Evolutionary conservation across 2,888 invertebrate genomes (phyloP).

Genomic region (Spodoptera exigua): DNA sequence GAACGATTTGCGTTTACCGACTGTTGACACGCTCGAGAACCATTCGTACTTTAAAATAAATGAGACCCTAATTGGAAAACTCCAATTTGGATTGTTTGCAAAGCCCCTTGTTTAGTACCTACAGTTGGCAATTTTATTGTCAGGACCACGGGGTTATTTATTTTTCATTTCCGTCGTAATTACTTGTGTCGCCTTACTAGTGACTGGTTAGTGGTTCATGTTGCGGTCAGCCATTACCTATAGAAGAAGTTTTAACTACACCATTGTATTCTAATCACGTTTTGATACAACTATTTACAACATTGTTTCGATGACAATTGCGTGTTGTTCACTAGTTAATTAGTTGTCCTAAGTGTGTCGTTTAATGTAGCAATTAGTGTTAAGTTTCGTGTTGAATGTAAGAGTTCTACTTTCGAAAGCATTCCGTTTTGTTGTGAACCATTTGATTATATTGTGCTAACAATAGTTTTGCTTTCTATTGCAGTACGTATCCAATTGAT

Average conservation of each 20-base stretch:
- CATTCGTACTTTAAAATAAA: constrained; percentile 59
- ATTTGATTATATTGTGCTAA: constrained; percentile 45
- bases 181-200: constrained; percentile 7
- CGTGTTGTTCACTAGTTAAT: constrained; percentile 29
- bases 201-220: constrained; percentile 22
- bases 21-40: constrained; percentile 61
- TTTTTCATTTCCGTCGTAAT: constrained; percentile 24
- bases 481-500: constrained; percentile 53
- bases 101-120: constrained; percentile 42
- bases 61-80: constrained; percentile 59
- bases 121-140: constrained; percentile 38
- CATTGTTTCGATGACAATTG: constrained; percentile 32
- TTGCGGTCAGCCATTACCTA: constrained; percentile 9
- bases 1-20: constrained; percentile 62
- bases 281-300: constrained; percentile 19
- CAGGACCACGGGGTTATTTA: constrained; percentile 24
- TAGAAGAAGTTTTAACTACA: constrained; percentile 21
- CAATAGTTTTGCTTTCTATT: constrained; percentile 56
- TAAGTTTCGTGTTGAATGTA: constrained; percentile 29
- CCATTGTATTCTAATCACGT: constrained; percentile 44
- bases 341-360: constrained; percentile 11
- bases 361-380: constrained; percentile 19
- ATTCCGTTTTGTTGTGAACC: constrained; percentile 20
- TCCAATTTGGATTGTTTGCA: constrained; percentile 53
- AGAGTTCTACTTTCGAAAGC: constrained; percentile 24